Evolutionary conservation across 2,113 vertebrate species (phyloP).

Genomic region (Dendropsophus ebraccatus): DNA sequence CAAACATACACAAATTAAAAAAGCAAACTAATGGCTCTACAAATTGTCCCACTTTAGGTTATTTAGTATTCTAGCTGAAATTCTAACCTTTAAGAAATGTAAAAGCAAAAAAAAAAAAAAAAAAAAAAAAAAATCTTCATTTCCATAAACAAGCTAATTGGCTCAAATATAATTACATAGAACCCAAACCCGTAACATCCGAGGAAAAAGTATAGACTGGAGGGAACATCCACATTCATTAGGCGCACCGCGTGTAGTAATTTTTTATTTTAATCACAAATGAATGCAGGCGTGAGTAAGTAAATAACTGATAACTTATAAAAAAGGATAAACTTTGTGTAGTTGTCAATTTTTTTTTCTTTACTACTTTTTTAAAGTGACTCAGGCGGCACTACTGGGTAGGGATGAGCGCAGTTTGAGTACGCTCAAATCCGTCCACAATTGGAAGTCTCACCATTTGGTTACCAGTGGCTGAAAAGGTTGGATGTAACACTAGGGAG

Average conservation of each 20-base stretch:
- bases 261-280: slow-evolving; percentile 28
- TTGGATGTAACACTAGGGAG: too few species aligned
- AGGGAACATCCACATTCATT: slow-evolving; percentile 25
- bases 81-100: slow-evolving; percentile 49
- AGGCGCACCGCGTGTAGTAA: neutral
- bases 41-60: slow-evolving; percentile 15
- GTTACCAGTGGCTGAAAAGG: too few species aligned
- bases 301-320: neutral
- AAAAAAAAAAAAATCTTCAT: slow-evolving; percentile 16
- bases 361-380: neutral
- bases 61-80: slow-evolving; percentile 44
- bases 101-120: too few species aligned
- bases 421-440: too few species aligned
- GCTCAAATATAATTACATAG: slow-evolving; percentile 27
- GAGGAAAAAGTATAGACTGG: slow-evolving; percentile 3
- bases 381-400: too few species aligned
- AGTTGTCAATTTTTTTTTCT: neutral
- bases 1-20: slow-evolving; percentile 11
- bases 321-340: neutral
- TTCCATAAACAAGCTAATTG: slow-evolving; percentile 54
- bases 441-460: too few species aligned
- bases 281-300: neutral
- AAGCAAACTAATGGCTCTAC: neutral
- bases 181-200: slow-evolving; percentile 8
- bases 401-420: too few species aligned